Conservation (phyloP, 2,888 invertebrate genomes). For the Athalia cordata region DNA sequence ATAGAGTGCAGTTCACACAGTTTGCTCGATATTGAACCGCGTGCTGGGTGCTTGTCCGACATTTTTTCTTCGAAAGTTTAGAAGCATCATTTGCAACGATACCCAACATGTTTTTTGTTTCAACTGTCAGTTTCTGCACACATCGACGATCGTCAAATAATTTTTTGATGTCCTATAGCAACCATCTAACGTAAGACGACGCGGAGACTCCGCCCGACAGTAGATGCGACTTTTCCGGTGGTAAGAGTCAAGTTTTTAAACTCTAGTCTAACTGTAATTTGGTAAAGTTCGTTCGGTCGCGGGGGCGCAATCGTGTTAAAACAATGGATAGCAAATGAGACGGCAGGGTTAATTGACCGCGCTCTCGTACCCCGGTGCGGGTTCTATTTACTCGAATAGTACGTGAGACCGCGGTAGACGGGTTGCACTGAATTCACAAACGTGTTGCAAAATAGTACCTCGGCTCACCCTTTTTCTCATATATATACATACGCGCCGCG, state of each 20-base stretch:
- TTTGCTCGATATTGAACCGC: too few species aligned
- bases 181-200: too few species aligned
- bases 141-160: too few species aligned
- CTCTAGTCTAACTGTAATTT: slow-evolving; percentile 20
- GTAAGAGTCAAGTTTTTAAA: slow-evolving; percentile 14
- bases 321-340: slow-evolving; percentile 61
- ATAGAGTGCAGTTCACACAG: too few species aligned
- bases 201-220: background rate
- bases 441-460: slow-evolving; percentile 50
- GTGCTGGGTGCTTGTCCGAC: too few species aligned
- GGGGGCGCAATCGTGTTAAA: slow-evolving; percentile 51
- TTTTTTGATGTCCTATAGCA: too few species aligned
- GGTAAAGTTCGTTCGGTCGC: slow-evolving; percentile 38
- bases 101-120: too few species aligned
- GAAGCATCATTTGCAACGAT: too few species aligned
- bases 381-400: slow-evolving; percentile 50
- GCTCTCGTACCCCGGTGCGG: slow-evolving; percentile 42
- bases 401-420: slow-evolving; percentile 53
- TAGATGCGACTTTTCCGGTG: background rate
- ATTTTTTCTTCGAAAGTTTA: too few species aligned
- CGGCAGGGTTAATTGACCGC: slow-evolving; percentile 56
- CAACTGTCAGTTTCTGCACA: too few species aligned
- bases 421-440: slow-evolving; percentile 58
- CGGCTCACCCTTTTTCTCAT: slow-evolving; percentile 12
- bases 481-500: background rate